Evolutionary conservation across 2,797 vertebrate genomes (phyloP).

Genomic region (Brotula barbata): DNA sequence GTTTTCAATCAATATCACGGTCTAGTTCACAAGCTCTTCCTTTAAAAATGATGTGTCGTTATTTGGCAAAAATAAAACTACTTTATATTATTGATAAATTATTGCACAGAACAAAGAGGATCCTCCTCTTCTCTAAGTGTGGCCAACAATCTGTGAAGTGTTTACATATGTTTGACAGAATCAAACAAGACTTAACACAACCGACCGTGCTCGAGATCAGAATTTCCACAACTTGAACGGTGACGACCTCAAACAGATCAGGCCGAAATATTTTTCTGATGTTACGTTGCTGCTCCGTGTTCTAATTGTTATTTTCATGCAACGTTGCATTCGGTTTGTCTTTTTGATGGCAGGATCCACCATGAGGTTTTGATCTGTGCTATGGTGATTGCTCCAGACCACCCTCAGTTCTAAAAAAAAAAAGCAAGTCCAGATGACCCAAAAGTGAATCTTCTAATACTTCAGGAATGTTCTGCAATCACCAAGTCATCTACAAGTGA

Average conservation of each 20-base stretch:
- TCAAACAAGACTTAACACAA: neutral
- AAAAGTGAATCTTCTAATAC: slow-evolving; percentile 75
- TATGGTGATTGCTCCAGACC: slow-evolving; percentile 64
- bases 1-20: slow-evolving; percentile 58
- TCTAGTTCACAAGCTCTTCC: slow-evolving; percentile 38
- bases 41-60: slow-evolving; percentile 54
- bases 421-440: slow-evolving; percentile 71
- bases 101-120: too few species aligned
- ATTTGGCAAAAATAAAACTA: slow-evolving; percentile 55
- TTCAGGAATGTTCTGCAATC: slow-evolving; percentile 72
- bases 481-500: slow-evolving; percentile 57
- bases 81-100: slow-evolving; percentile 36
- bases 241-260: slow-evolving; percentile 32
- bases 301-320: slow-evolving; percentile 20
- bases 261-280: neutral
- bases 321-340: slow-evolving; percentile 36
- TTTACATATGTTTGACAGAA: slow-evolving; percentile 29
- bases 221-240: slow-evolving; percentile 11
- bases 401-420: slow-evolving; percentile 58
- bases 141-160: neutral
- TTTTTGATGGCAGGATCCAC: slow-evolving; percentile 37
- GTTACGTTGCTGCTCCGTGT: slow-evolving; percentile 18
- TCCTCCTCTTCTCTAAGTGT: too few species aligned
- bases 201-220: neutral
- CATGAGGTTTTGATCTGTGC: slow-evolving; percentile 69